Evolutionary conservation across 2,113 vertebrate genomes (phyloP), one percentile per base, ranked within the genome.

Genomic region (Aix galericulata): DNA sequence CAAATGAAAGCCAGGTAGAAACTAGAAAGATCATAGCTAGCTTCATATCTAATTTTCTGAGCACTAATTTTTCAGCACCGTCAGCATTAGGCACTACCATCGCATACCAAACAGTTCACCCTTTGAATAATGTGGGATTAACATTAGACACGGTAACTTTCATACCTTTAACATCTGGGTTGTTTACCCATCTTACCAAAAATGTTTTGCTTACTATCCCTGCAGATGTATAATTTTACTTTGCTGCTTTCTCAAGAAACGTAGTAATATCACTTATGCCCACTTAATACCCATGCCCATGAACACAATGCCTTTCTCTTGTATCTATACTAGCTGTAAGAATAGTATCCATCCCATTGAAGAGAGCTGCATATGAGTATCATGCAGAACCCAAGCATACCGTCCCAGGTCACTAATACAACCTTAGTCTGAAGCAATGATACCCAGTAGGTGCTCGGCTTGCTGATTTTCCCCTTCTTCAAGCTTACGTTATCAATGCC

Each of bases 1-100:
- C 40, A 0, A 8, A 3, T 32, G 32, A 50, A 17, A 81, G 5
- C 5, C 3, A 18, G 4, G 11, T 2, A 63, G 13, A 52, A 29
- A 50, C 44, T 27, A n/a, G 13, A 10, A 42, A 32, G 3, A 52
- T 17, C 56, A n/a, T n/a, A 5, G 7, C 5, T 0, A 1, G 8
- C 36, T 73, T 77, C 63, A 69, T 52, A 86, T 10, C 9, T 52
- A 73, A 34, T 55, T 23, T 69, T 53, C 40, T 50, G 32, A 55
- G 56, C 27, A 4, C 7, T 60, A 2, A 18, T 23, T 91, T 53
- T 69, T 50, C 42, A 53, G 68, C 25, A 42, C 50, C 22, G 48
- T 12, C 32, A 72, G 53, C 74, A 79, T 52, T 68, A 55, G 2
- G 21, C 14, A 6, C 11, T n/a, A 17, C 25, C 44, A 59, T 8